Evolutionary conservation across 2,113 vertebrate genomes (phyloP), one percentile per base, ranked within the genome.

Genomic region (Microtus ochrogaster): DNA sequence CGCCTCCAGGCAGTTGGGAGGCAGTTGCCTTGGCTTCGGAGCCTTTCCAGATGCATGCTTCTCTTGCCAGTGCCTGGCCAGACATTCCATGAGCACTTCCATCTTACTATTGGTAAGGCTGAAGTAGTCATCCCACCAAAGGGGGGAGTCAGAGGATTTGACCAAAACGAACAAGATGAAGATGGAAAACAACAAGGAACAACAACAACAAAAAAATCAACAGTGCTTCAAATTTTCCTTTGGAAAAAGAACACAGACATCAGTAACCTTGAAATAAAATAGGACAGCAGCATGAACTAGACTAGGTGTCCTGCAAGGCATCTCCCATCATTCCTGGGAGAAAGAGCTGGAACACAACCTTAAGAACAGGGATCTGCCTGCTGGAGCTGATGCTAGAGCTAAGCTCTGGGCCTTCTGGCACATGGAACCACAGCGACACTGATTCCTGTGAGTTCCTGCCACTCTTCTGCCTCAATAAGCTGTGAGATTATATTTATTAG

Each of bases 21-120:
- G 33, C 90, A 55, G 72, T 22, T 55, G 30, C 74, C 79, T 74
- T 3, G 19, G 49, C 52, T 85, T 72, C 14, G 11, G 36, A 89
- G 44, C 49, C 39, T 4, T 66, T 70, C 52, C 30, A 14, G 55
- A 68, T 2, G 0, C 36, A 7, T 4, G 30, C 14, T 91, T 61
- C 28, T 90, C 66, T 90, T 47, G 39, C 63, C 73, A 8, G 73
- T 10, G 12, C 11, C 36, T 1, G 6, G 72, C 30, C 76, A 5
- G 79, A 74, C 65, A 77, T 77, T 94, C 72, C 61, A 12, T 81
- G 58, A 92, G 90, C 49, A 44, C 90, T 95, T 84, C 84, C 85
- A 85, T 77, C 85, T 39, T 74, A n/a, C 61, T 55, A 65, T 68
- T n/a, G 88, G 81, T 63, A 52, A n/a, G 91, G 47, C 21, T 68